Evolutionary conservation across 2,888 invertebrate genomes (phyloP), one percentile per base, ranked within the genome.

Genomic region (Loripinus fragilis): DNA sequence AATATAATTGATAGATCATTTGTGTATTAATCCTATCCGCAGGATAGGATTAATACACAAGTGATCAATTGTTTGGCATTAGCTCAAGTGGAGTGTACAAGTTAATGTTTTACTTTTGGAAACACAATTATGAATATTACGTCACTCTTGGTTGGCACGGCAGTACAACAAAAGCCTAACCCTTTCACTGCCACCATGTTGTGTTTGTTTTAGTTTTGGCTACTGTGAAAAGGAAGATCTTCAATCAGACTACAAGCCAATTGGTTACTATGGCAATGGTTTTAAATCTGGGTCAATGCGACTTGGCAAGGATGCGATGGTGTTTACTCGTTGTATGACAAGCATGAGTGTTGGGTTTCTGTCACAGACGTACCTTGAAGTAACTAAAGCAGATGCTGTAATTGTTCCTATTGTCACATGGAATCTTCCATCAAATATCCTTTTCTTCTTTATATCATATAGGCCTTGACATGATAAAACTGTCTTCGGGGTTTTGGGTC

Each of bases 231-330:
- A 87, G 71, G 85, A 78, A 15, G 80, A 81, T 28, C 74, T 89
- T 8, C n/a, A n/a, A n/a, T 82, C 86, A 20, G 85, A 85, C n/a
- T 88, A 90, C 65, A 86, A 87, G 48, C 92, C 93, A 10, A 91
- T 93, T 66, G 93, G 93, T 60, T 87, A 89, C 41, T 93, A 92
- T 87, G 93, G 93, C 7, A 93, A 93, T 76, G 93, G 93, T 1
- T 93, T 93, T 83, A 93, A 93, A 79, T 91, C 91, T 8, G 93
- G 93, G 7, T 91, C 91, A n/a, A 93, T 93, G 93, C 87, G 92
- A 20, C 88, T 93, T 20, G 93, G 91, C 2, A 86, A 88, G 48
- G 93, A 93, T 84, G 93, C 91, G 0, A 69, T 93, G n/a, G 93
- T 93, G 28, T 90, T 93, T 79, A 92, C 93, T 7, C 83, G 89